These are phyloP conservation scores for Colinus virginianus DNA, from an alignment of 2,113 vertebrate species.

Conservation along the genomic window DNA sequence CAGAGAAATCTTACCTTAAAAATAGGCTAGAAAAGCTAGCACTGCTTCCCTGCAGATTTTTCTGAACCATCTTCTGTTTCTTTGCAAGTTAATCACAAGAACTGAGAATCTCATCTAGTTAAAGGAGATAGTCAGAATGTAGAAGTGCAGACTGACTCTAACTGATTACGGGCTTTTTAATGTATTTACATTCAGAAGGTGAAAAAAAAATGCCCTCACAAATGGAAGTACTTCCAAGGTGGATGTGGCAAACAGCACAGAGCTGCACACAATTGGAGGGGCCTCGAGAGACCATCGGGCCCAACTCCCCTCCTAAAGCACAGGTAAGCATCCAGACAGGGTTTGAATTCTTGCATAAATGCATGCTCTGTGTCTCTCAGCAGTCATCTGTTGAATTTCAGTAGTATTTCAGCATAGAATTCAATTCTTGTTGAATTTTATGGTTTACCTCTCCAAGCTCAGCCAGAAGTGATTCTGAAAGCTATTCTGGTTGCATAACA, in stretches of 20 bases:
- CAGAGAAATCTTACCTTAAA: neutral
- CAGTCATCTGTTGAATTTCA: conserved; percentile 27
- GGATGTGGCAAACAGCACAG: conserved; percentile 31
- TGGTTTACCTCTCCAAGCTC: conserved; percentile 40
- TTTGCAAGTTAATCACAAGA: conserved; percentile 49
- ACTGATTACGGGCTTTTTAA: conserved; percentile 65
- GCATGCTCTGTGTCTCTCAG: conserved; percentile 48
- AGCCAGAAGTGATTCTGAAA: conserved; percentile 15
- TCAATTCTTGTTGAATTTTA: neutral
- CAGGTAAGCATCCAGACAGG: no score
- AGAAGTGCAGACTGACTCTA: conserved; percentile 59
- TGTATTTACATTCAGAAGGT: conserved; percentile 43
- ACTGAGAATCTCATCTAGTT: conserved; percentile 17
- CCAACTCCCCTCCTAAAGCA: no score
- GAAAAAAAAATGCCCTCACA: conserved; percentile 35
- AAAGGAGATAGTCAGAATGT: conserved; percentile 34
- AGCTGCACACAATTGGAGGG: no score
- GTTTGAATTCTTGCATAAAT: conserved; percentile 36
- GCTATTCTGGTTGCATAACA: conserved; percentile 36
- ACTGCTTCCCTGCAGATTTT: conserved; percentile 45
- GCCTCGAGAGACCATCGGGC: no score
- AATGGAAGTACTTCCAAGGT: conserved; percentile 62
- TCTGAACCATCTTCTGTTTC: conserved; percentile 56
- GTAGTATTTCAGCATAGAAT: conserved; percentile 21
- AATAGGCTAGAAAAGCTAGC: conserved; percentile 40